Base-by-base conservation (phyloP, 2,113 vertebrate genomes). In the Daboia siamensis region DNA sequence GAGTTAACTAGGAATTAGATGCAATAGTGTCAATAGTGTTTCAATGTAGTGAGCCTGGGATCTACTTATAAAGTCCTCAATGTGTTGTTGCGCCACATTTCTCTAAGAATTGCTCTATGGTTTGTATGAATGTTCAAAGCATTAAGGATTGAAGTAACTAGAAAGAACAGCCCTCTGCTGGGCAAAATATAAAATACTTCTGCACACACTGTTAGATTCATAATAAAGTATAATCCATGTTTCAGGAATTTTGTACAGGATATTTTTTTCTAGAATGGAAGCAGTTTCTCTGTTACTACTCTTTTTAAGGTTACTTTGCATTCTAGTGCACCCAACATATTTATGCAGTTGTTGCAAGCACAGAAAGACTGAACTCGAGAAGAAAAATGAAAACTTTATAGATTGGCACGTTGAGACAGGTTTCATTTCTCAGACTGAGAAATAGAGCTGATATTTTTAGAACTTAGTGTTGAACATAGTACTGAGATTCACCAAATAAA, bases 111-210 rank as follows among this genome's bases (percentile, higher is more conserved):
- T 87, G 12, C 48, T 87, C 2, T 26, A 29, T 87, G 46, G 33
- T 86, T 51, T 86, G 12, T 92, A 17, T 59, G 23, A n/a, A 48
- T n/a, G 61, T 59, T 86, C 80, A 86, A 13, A 44, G 39, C 23
- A 61, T 52, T 21, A 86, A 54, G 29, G 51, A 12, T 20, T 52
- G 56, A 48, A 86, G 74, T 44, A 86, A 90, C 20, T 86, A 48
- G 39, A 52, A 24, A 51, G 12, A 1, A 26, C 26, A 26, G 48
- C 80, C 33, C 56, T 88, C 56, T 90, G 84, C 13, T 80, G 54
- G 39, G 23, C 80, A 93, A 90, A 54, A 86, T 29, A 54, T 90
- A 92, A 90, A 92, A 92, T 89, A 52, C 56, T 88, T 57, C 51
- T 56, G 24, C 39, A 64, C 33, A 61, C 48, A 44, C 12, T 61